Evolutionary conservation across 2,888 invertebrate species (phyloP).

Genomic region (Lasiommata megera): DNA sequence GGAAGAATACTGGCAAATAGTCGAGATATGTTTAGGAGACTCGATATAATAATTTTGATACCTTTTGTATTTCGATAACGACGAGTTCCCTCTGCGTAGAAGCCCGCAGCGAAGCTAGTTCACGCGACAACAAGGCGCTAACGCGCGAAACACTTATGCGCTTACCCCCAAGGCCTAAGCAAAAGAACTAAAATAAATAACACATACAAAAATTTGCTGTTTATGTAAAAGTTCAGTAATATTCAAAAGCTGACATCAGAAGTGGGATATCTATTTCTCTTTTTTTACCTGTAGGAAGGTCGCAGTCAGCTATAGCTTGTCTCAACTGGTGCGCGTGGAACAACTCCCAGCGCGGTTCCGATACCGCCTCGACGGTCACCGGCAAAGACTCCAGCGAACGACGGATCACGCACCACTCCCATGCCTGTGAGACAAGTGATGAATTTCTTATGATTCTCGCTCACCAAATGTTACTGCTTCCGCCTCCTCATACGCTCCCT

Average conservation of each 20-base stretch:
- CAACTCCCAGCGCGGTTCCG: conserved; percentile 70
- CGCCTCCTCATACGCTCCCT: no score
- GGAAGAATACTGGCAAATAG: no score
- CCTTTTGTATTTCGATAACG: conserved; percentile 68
- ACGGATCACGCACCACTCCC: conserved; percentile 72
- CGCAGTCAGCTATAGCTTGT: conserved; percentile 64
- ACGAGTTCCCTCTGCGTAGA: conserved; percentile 66
- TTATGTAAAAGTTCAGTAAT: no score
- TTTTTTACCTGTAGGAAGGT: conserved; percentile 56
- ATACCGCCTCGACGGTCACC: conserved; percentile 48
- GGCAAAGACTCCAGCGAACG: conserved; percentile 60
- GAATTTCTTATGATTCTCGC: not conserved
- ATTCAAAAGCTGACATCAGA: not conserved
- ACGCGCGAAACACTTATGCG: conserved; percentile 68
- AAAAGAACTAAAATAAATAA: no score
- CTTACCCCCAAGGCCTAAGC: conserved; percentile 55
- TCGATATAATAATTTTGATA: conserved; percentile 25
- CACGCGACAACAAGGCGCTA: conserved; percentile 65
- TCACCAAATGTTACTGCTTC: no score
- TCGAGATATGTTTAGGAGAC: no score
- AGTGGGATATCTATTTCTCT: not conserved
- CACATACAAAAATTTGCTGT: no score
- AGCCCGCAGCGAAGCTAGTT: conserved; percentile 63
- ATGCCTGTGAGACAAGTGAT: conserved; percentile 44
- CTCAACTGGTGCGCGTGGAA: conserved; percentile 67